Evolutionary conservation across 1,140 invertebrate genomes (phyloP).

Genomic region (Zaprionus africanus): DNA sequence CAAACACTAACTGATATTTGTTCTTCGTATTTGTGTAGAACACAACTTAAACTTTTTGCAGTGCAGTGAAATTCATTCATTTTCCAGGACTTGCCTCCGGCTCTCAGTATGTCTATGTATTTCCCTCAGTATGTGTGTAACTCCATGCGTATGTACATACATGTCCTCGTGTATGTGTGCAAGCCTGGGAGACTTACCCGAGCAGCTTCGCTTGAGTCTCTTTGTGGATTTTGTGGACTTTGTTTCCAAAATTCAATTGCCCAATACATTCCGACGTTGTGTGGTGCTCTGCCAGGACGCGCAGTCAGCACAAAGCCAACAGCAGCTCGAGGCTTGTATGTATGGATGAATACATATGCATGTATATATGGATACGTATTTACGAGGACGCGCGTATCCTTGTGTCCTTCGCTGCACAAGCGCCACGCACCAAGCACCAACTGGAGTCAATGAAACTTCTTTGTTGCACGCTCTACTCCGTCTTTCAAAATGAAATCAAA

Average conservation of each 20-base stretch:
- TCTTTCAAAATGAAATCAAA: slow-evolving; percentile 82
- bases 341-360: neutral
- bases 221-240: slow-evolving; percentile 67
- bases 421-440: slow-evolving; percentile 14
- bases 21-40: neutral
- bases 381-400: slow-evolving; percentile 52
- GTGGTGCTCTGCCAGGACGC: slow-evolving; percentile 44
- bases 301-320: neutral
- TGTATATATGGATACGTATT: slow-evolving; percentile 34
- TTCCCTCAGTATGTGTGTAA: neutral
- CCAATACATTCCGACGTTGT: slow-evolving; percentile 50
- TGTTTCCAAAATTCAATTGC: slow-evolving; percentile 56
- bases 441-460: slow-evolving; percentile 83
- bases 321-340: slow-evolving; percentile 20
- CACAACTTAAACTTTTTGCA: slow-evolving; percentile 17
- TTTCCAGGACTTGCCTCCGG: slow-evolving; percentile 57
- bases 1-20: neutral
- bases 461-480: slow-evolving; percentile 67
- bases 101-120: slow-evolving; percentile 6
- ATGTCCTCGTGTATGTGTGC: slow-evolving; percentile 2
- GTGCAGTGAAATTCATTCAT: slow-evolving; percentile 56
- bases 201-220: slow-evolving; percentile 4
- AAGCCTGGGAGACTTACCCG: slow-evolving; percentile 47
- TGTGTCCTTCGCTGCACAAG: slow-evolving; percentile 15
- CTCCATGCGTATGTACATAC: neutral